Conservation (phyloP, 2,113 vertebrate genomes). For the Platysternon megacephalum region DNA sequence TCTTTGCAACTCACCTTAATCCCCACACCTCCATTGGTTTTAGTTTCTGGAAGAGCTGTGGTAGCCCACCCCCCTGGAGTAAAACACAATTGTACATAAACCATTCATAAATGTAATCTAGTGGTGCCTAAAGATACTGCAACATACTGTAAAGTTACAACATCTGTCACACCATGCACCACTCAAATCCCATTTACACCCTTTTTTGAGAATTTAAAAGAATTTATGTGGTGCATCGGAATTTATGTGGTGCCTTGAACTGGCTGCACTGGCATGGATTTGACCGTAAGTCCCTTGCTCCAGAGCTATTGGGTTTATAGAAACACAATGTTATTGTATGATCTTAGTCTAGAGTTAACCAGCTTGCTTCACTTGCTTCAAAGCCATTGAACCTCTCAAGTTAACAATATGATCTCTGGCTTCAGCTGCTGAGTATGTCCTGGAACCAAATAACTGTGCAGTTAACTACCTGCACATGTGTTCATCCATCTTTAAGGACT, state of each 20-base stretch:
- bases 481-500: background rate
- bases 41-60: too few relatives aligned
- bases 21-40: too few relatives aligned
- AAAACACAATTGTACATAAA: too few relatives aligned
- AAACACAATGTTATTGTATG: rapidly evolving
- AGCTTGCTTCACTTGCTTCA: background rate
- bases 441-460: slow-evolving; percentile 51
- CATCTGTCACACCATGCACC: background rate
- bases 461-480: slow-evolving; percentile 57
- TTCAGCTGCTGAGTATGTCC: slow-evolving; percentile 60
- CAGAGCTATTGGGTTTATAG: background rate
- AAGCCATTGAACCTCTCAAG: slow-evolving; percentile 48
- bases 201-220: background rate
- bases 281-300: background rate
- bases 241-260: background rate
- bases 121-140: too few relatives aligned
- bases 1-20: too few relatives aligned
- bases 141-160: too few relatives aligned
- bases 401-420: slow-evolving; percentile 33
- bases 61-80: too few relatives aligned
- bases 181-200: rapidly evolving
- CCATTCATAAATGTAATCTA: too few relatives aligned
- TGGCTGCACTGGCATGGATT: background rate
- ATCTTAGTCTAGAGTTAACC: background rate
- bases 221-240: rapidly evolving